Evolutionary conservation across 2,797 vertebrate species (phyloP).

Genomic region (Sebastes itinus): DNA sequence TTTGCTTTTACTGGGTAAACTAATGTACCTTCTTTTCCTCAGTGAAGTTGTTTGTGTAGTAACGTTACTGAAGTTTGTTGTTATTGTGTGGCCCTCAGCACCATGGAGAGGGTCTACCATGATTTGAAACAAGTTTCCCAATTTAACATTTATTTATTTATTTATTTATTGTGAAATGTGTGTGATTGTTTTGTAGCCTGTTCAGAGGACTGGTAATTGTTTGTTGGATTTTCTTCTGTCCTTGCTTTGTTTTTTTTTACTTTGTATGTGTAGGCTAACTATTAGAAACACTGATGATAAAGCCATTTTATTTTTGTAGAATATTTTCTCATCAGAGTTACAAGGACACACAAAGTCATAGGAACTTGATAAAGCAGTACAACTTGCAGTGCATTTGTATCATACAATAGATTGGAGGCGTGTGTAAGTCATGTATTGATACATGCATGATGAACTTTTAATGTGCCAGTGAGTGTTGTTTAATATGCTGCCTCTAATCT

Average conservation of each 20-base stretch:
- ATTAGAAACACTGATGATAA: background rate
- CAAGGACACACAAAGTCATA: background rate
- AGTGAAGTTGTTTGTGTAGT: background rate
- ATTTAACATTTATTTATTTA: background rate
- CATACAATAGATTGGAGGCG: background rate
- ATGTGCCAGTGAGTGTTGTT: background rate
- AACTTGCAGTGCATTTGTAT: background rate
- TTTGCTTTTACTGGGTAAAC: background rate
- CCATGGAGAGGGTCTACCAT: background rate
- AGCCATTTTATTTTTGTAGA: background rate
- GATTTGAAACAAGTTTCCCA: background rate
- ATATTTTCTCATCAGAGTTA: background rate
- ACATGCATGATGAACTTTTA: background rate
- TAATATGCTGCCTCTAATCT: background rate
- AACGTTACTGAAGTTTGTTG: background rate
- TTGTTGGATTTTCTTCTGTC: background rate
- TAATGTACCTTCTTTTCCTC: background rate
- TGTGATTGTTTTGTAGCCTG: background rate
- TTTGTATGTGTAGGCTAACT: background rate
- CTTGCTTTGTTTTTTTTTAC: background rate
- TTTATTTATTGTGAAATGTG: background rate
- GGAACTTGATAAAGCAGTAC: background rate
- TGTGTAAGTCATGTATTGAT: background rate
- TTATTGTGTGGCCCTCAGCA: background rate
- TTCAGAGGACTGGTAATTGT: no score